Evolutionary conservation across 1,140 invertebrate genomes (phyloP).

Genomic region (Neodiprion pinetum): DNA sequence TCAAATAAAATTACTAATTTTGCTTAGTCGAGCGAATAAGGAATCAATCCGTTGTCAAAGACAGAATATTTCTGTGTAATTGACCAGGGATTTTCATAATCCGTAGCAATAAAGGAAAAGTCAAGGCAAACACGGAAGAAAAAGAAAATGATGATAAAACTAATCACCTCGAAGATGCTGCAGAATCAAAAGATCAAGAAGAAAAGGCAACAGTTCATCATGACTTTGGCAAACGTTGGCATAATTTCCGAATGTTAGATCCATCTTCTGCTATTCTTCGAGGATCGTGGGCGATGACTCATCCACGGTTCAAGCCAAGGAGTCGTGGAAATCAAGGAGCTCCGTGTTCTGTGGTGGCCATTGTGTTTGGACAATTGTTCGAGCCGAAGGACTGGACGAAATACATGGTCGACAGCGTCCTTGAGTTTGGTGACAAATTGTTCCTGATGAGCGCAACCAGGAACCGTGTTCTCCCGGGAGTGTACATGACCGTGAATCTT

Average conservation of each 20-base stretch:
- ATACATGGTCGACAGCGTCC: conserved; percentile 35
- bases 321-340: conserved; percentile 47
- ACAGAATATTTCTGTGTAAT: too few species aligned
- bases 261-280: conserved; percentile 37
- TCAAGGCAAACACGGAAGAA: background rate
- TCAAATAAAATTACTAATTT: too few species aligned
- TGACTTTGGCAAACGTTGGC: conserved; percentile 34
- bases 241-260: conserved; percentile 37
- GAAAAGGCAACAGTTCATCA: conserved; percentile 7
- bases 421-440: conserved; percentile 46
- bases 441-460: conserved; percentile 38
- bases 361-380: conserved; percentile 41
- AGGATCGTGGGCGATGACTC: conserved; percentile 39
- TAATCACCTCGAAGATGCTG: background rate
- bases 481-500: conserved; percentile 39
- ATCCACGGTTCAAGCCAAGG: conserved; percentile 41
- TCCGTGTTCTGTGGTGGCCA: conserved; percentile 37
- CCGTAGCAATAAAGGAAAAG: background rate
- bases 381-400: conserved; percentile 42
- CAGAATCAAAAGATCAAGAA: background rate
- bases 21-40: too few species aligned
- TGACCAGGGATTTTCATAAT: too few species aligned
- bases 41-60: too few species aligned
- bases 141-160: background rate
- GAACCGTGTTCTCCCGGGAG: conserved; percentile 31